A percentile compares a stretch with the other conserved stretches of the same genome.
Conservation (phyloP, 2,113 vertebrate species). For the Hippotragus niger region DNA sequence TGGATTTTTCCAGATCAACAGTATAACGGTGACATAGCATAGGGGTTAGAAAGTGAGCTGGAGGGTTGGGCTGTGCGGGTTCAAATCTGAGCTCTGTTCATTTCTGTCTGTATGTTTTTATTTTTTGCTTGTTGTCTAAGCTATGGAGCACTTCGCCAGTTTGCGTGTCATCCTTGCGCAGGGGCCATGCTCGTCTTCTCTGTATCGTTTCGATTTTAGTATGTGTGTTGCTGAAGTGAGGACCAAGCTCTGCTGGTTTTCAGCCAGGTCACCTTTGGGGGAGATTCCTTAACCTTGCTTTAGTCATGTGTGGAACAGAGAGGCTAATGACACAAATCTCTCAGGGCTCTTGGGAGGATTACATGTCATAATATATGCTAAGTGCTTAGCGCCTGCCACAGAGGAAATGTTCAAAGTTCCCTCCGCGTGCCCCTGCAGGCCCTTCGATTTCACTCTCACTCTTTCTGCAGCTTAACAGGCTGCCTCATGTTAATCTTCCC, state of each 20-base stretch:
- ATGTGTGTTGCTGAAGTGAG: neutral
- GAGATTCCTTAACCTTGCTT: neutral
- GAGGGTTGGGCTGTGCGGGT: neutral
- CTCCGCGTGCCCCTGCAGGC: neutral
- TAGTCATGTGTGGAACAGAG: neutral
- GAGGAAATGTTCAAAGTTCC: neutral
- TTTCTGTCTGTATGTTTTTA: neutral
- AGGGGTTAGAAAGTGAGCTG: neutral
- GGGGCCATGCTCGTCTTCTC: neutral
- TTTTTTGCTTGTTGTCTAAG: neutral
- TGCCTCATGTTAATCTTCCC: neutral
- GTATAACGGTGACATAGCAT: fast-evolving
- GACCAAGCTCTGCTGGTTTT: neutral
- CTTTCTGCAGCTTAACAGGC: neutral
- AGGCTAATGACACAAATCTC: neutral
- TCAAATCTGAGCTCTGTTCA: neutral
- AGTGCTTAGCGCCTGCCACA: no score
- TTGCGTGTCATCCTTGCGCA: neutral
- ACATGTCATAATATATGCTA: neutral
- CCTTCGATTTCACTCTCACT: neutral
- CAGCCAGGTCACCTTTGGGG: neutral
- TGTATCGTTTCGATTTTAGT: neutral
- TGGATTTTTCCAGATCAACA: fast-evolving
- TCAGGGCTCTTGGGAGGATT: neutral
- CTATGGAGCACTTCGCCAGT: neutral